Percentiles rank a stretch among this genome's conserved stretches.
Conservation (phyloP, 2,797 vertebrate species). For the Anas bernieri region DNA sequence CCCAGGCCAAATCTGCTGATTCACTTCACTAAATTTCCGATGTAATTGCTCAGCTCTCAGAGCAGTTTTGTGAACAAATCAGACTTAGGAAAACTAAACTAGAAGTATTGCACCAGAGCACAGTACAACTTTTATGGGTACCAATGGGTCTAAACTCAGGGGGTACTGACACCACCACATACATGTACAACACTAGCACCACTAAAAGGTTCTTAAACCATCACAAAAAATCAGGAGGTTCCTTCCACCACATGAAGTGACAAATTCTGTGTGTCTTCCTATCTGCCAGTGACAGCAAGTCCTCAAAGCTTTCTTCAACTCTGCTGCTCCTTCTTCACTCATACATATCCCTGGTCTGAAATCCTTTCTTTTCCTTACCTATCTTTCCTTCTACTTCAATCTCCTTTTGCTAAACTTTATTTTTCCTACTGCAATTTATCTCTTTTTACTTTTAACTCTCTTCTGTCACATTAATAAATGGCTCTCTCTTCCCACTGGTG, state of each 20-base stretch:
- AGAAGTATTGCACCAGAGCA: not conserved
- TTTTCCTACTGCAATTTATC: not conserved
- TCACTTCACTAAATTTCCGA: not conserved
- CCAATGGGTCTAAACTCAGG: not conserved
- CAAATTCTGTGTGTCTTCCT: not conserved
- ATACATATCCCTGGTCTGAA: not conserved
- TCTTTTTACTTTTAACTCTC: not conserved
- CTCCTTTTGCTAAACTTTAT: not conserved
- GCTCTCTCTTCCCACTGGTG: not conserved
- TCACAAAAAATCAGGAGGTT: not conserved
- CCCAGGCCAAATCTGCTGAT: not conserved
- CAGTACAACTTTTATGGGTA: not conserved
- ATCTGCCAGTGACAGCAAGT: not conserved
- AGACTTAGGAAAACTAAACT: not conserved
- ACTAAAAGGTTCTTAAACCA: not conserved
- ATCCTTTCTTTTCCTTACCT: not conserved
- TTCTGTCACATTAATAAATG: not conserved
- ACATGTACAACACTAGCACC: not conserved
- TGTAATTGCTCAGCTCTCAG: not conserved
- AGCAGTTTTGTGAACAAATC: not conserved
- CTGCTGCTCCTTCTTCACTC: not conserved
- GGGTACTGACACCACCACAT: not conserved
- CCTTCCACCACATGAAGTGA: not conserved
- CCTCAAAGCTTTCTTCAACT: not conserved
- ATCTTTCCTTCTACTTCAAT: not conserved